A percentile compares a stretch with the other conserved stretches of the same genome.
These are phyloP conservation scores for Astyanax mexicanus DNA, from an alignment of 2,797 vertebrate genomes.

Conservation along the genomic window DNA sequence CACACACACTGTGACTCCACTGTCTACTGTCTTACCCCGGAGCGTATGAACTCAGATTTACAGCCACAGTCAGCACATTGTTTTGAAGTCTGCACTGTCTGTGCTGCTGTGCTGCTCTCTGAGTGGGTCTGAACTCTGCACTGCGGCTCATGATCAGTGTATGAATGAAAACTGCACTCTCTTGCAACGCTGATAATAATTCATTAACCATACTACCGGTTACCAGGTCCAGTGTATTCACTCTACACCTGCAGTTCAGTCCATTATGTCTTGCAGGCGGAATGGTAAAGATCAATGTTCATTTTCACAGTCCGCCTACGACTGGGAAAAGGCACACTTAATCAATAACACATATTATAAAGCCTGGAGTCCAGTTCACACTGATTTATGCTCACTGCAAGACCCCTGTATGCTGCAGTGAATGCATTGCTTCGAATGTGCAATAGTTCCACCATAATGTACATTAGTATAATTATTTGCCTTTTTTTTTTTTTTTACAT, in stretches of 20 bases:
- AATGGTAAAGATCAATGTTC: constrained; percentile 1
- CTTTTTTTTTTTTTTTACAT: no score
- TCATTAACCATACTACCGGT: constrained; percentile 39
- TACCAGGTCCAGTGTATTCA: constrained; percentile 23
- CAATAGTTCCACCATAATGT: not conserved
- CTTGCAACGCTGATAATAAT: constrained; percentile 35
- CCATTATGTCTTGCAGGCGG: not conserved
- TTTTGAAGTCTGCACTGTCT: not conserved
- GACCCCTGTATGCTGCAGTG: not conserved
- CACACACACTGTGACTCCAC: not conserved
- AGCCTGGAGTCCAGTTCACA: not conserved
- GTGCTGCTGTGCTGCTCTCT: constrained; percentile 2
- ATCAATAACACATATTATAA: not conserved
- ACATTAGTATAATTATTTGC: no score
- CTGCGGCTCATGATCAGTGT: not conserved
- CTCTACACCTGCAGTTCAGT: constrained; percentile 26
- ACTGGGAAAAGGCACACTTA: not conserved
- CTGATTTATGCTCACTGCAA: not conserved
- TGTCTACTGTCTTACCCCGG: not conserved
- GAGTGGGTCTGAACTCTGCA: constrained; percentile 34
- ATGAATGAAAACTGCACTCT: not conserved
- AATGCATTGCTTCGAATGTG: not conserved
- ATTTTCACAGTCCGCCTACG: not conserved
- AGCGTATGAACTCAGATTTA: not conserved
- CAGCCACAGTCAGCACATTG: not conserved